Conservation (phyloP, 2,797 vertebrate genomes). For the Gorsachius magnificus region DNA sequence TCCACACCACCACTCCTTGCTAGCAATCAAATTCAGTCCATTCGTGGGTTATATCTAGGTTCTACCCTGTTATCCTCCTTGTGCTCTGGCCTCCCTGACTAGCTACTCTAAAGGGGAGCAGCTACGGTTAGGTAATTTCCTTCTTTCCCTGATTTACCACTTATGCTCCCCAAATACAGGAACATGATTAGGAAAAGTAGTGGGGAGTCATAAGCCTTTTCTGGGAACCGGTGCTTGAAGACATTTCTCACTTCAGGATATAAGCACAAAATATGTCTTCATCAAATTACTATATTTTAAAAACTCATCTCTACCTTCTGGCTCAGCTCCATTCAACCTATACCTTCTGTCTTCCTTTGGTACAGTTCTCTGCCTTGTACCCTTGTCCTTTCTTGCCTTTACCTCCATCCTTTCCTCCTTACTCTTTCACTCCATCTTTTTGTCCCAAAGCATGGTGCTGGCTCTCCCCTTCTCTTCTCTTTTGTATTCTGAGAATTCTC, state of each 20-base stretch:
- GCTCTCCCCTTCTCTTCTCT: background rate
- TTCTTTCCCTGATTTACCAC: background rate
- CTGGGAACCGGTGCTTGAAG: background rate
- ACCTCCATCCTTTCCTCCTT: background rate
- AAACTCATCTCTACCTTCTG: background rate
- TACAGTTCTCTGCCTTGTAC: background rate
- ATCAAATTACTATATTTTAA: background rate
- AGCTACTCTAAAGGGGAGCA: background rate
- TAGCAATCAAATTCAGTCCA: background rate
- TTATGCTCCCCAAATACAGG: background rate
- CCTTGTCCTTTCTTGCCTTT: background rate
- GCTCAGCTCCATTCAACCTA: background rate
- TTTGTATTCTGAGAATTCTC: background rate
- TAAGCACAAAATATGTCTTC: background rate
- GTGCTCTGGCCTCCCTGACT: background rate
- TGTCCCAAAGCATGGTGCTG: background rate
- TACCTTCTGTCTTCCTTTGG: background rate
- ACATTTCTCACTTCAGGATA: background rate
- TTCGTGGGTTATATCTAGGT: background rate
- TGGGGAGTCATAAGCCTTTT: background rate
- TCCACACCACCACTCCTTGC: background rate
- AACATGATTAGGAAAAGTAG: background rate
- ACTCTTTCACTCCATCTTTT: background rate
- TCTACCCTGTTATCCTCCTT: background rate
- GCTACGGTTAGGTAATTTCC: background rate